phyloP scores from a whole-genome alignment of 2,797 vertebrate species.

The Sternotherus odoratus region DNA sequence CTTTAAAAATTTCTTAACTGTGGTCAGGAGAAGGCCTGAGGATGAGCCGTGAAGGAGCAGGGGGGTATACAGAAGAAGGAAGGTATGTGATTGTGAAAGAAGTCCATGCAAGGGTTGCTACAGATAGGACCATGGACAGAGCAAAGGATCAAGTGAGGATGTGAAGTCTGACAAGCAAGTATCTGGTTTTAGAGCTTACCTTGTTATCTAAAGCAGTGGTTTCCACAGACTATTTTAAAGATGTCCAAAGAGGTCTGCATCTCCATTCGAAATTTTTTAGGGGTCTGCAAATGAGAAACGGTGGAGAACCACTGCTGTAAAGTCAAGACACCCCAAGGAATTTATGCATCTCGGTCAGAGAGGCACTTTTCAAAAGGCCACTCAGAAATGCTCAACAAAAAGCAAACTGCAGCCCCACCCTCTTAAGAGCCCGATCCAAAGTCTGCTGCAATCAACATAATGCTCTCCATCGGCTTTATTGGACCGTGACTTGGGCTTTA shows the following conservation, averaged over 20 bases:
- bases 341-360: not conserved
- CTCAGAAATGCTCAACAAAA: not conserved
- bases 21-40: not conserved
- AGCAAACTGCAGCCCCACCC: slow-evolving; percentile 4
- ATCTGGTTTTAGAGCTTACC: not conserved
- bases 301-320: no score
- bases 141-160: not conserved
- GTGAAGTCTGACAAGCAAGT: not conserved
- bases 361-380: slow-evolving; percentile 1
- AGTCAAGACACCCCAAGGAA: not conserved
- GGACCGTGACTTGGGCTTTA: not conserved
- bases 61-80: not conserved
- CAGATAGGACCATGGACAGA: not conserved
- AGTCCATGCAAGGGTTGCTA: not conserved
- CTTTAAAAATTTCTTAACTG: not conserved
- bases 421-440: not conserved
- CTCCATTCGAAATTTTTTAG: no score
- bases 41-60: not conserved
- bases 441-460: not conserved
- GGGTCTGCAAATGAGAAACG: no score
- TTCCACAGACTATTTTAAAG: no score
- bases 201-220: not conserved
- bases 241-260: no score
- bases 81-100: not conserved
- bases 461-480: slow-evolving; percentile 31